phyloP scores from a whole-genome alignment of 2,113 vertebrate genomes.

The Eretmochelys imbricata region DNA sequence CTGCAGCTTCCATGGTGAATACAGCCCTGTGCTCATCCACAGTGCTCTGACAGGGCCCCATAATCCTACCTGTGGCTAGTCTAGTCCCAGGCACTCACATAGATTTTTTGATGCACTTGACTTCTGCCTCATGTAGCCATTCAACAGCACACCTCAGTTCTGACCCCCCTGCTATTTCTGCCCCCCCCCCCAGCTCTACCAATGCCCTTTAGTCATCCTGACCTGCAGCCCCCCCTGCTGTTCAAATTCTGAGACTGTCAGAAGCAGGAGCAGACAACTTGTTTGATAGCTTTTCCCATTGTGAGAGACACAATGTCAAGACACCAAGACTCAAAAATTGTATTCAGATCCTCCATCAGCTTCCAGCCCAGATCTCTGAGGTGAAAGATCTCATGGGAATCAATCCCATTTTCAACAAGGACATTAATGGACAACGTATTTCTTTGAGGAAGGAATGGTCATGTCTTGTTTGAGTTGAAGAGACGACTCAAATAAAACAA shows the following conservation, averaged over 20 bases:
- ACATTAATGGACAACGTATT: not conserved
- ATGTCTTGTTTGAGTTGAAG: not conserved
- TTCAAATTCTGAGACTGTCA: not conserved
- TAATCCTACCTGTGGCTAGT: not conserved
- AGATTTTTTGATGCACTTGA: not conserved
- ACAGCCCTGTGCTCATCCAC: not conserved
- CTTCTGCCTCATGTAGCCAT: not conserved
- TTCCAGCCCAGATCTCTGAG: not conserved
- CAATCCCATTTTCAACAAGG: not conserved
- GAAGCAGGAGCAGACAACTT: not conserved
- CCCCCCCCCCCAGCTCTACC: not conserved
- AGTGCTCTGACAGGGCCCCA: not conserved
- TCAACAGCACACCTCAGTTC: fast-evolving
- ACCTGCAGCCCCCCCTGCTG: constrained; percentile 74
- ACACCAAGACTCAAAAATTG: not conserved
- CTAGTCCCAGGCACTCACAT: not conserved
- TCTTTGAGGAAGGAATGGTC: not conserved
- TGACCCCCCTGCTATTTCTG: fast-evolving
- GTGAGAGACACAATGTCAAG: not conserved
- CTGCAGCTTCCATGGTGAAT: fast-evolving
- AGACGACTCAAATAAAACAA: not conserved
- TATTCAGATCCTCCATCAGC: not conserved
- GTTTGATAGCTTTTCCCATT: not conserved
- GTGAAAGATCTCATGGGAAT: not conserved
- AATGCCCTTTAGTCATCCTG: constrained; percentile 40